Evolutionary conservation across 2,888 invertebrate genomes (phyloP).

Genomic region (Hydriomena furcata): DNA sequence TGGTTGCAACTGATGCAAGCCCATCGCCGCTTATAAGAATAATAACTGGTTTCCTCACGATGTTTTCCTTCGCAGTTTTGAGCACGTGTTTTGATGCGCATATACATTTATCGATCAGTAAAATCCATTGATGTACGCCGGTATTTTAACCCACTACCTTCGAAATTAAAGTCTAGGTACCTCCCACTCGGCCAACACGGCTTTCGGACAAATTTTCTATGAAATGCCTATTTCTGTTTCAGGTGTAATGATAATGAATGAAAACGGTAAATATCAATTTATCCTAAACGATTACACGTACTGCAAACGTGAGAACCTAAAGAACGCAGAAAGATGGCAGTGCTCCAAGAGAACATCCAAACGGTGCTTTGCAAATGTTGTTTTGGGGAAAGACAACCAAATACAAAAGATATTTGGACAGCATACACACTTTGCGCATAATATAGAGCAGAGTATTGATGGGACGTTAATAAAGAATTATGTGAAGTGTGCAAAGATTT

Average conservation of each 20-base stretch:
- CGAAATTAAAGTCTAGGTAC: too few species aligned
- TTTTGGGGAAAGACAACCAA: not conserved
- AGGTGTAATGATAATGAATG: conserved; percentile 1
- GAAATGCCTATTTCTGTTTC: not conserved
- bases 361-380: conserved; percentile 1
- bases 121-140: too few species aligned
- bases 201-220: too few species aligned
- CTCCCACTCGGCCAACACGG: too few species aligned
- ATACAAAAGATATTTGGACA: not conserved
- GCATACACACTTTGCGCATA: not conserved
- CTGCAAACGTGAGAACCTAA: conserved; percentile 3
- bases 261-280: not conserved
- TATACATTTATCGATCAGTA: too few species aligned
- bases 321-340: conserved; percentile 2
- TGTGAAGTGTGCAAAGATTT: not conserved
- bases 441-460: not conserved
- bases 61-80: too few species aligned
- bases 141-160: too few species aligned
- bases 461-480: not conserved
- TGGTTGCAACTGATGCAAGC: too few species aligned
- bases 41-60: too few species aligned
- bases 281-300: not conserved
- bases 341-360: not conserved
- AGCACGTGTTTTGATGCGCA: too few species aligned
- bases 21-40: too few species aligned